Conservation (phyloP, 2,113 vertebrate genomes). For the Notothenia coriiceps region DNA sequence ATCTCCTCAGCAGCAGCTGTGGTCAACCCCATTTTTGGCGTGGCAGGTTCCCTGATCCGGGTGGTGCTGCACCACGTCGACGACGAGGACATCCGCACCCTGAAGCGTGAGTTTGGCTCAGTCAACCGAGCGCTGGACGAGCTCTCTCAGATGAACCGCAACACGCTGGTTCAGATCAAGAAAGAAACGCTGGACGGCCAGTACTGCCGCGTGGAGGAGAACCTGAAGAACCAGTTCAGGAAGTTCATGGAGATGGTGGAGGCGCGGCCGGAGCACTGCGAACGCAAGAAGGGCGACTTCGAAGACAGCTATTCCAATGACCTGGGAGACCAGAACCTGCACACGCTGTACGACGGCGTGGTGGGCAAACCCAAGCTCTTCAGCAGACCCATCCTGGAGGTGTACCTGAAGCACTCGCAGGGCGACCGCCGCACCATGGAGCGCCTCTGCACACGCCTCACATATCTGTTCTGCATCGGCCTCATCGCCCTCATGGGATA, state of each 20-base stretch:
- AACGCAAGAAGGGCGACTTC: constrained; percentile 78
- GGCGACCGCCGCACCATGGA: constrained; percentile 80
- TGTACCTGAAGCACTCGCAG: constrained; percentile 82
- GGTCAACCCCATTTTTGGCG: constrained; percentile 85
- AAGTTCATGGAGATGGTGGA: constrained; percentile 86
- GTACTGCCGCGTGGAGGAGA: constrained; percentile 83
- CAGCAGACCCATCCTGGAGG: constrained; percentile 84
- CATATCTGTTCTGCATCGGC: constrained; percentile 87
- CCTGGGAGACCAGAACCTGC: constrained; percentile 84
- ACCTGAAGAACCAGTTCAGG: constrained; percentile 85
- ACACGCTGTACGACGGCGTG: constrained; percentile 87
- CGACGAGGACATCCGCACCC: constrained; percentile 84
- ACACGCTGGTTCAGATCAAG: constrained; percentile 78
- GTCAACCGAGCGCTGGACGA: constrained; percentile 78
- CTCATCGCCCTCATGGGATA: constrained; percentile 86
- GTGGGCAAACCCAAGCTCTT: constrained; percentile 84
- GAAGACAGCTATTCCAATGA: constrained; percentile 77
- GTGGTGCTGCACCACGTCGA: constrained; percentile 85
- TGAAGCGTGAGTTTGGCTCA: constrained; percentile 80
- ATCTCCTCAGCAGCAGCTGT: constrained; percentile 85
- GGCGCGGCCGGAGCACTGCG: constrained; percentile 58
- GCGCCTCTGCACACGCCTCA: constrained; percentile 83
- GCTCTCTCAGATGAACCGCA: constrained; percentile 77
- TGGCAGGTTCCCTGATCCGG: constrained; percentile 84
- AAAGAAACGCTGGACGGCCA: constrained; percentile 84